Percentiles rank a stretch among this genome's conserved stretches.
phyloP scores from a whole-genome alignment of 2,113 vertebrate species.

The Pteropus alecto region DNA sequence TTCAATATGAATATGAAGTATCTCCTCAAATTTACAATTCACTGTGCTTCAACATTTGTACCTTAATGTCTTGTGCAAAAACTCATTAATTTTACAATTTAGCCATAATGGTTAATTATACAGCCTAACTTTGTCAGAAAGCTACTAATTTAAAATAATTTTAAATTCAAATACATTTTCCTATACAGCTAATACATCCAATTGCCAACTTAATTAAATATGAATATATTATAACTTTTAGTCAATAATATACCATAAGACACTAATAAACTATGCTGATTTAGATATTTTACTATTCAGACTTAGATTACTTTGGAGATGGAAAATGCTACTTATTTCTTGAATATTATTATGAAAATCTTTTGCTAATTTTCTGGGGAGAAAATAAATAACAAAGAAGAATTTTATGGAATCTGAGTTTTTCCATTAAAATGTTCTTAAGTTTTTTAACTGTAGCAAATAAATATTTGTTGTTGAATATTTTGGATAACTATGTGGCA shows the following conservation, averaged over 20 bases:
- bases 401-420: background rate
- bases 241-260: background rate
- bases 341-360: background rate
- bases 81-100: background rate
- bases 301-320: background rate
- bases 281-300: background rate
- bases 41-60: background rate
- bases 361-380: background rate
- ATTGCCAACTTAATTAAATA: background rate
- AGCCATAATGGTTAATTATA: background rate
- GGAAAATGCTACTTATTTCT: background rate
- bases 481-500: background rate
- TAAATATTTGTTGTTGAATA: background rate
- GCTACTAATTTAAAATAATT: background rate
- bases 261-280: background rate
- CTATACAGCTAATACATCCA: background rate
- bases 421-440: background rate
- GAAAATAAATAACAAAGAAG: background rate
- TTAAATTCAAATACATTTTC: background rate
- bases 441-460: background rate
- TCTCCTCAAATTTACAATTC: background rate
- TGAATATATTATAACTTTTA: background rate
- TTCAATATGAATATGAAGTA: background rate
- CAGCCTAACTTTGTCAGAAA: background rate
- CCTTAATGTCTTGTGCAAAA: background rate